Evolutionary conservation across 2,888 invertebrate genomes (phyloP), one percentile per base, ranked within the genome.

Genomic region (Copidosoma aretas): DNA sequence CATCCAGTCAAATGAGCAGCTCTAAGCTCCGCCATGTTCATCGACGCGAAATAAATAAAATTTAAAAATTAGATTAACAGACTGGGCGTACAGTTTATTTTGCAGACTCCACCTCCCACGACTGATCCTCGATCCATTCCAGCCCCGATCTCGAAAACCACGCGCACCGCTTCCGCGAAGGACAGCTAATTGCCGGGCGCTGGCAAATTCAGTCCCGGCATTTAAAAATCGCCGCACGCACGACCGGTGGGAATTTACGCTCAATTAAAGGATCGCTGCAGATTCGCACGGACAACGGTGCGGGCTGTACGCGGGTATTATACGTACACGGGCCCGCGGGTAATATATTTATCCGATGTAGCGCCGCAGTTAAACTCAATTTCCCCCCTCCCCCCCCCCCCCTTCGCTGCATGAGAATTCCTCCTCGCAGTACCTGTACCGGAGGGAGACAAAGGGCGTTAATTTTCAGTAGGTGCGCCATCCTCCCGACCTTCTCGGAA

Each of bases 401-500:
- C 17, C 8, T 15, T 15, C 32, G 24, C 57, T 10, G 39, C 15
- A 24, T 22, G 24, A 24, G 59, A 71, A 67, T 67, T 61, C 54
- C 41, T 58, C n/a, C 32, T 5, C 53, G 19, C 24, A n/a, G 39
- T 21, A 39, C 19, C 22, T n/a, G n/a, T n/a, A n/a, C n/a, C n/a
- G n/a, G n/a, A 17, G 21, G 24, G 60, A 68, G 64, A 71, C 71
- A 71, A 71, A 71, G 69, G 71, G 71, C 71, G 71, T 67, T 68
- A 71, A 71, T 71, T 71, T 53, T 46, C 56, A 5, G 43, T 1
- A 21, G 43, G 64, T 67, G 56, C 62, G 71, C 67, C 32, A 24
- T 64, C 22, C 39, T 10, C 39, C 49, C 63, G 60, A 61, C 67
- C 56, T 67, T 60, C 64, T 24, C 51, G 71, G 71, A 71, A 71